Evolutionary conservation across 2,888 invertebrate species (phyloP).

Genomic region (Eremobia ochroleuca): DNA sequence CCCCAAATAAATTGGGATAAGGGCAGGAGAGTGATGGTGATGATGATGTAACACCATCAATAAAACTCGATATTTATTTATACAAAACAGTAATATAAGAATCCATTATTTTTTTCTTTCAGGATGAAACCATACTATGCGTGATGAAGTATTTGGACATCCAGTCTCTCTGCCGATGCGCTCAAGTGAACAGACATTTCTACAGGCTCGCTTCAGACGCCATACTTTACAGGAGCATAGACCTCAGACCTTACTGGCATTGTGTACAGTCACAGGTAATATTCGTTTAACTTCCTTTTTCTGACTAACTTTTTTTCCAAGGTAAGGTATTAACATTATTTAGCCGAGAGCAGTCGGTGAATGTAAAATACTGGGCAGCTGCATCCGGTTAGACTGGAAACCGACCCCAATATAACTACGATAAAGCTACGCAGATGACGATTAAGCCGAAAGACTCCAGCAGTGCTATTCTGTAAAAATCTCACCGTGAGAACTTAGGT

Average conservation of each 20-base stretch:
- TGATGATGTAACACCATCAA: too few relatives aligned
- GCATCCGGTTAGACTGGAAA: too few relatives aligned
- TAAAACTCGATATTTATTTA: too few relatives aligned
- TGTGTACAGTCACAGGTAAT: slow-evolving; percentile 91
- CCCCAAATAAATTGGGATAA: too few relatives aligned
- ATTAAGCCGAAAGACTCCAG: background rate
- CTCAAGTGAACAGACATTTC: slow-evolving; percentile 94
- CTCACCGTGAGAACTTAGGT: too few relatives aligned
- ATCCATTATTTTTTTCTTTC: slow-evolving; percentile 73
- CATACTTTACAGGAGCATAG: slow-evolving; percentile 94
- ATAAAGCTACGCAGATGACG: too few relatives aligned
- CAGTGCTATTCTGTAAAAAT: too few relatives aligned
- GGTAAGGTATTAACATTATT: background rate
- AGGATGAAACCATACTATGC: slow-evolving; percentile 96
- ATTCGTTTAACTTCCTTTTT: background rate
- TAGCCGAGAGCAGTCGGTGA: background rate
- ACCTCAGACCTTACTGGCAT: slow-evolving; percentile 96
- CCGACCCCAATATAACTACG: too few relatives aligned
- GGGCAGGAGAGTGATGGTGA: too few relatives aligned
- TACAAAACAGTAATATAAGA: background rate
- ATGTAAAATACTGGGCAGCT: too few relatives aligned
- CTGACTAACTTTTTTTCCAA: background rate
- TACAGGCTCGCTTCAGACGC: slow-evolving; percentile 94
- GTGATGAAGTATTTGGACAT: slow-evolving; percentile 96
- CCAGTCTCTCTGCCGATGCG: slow-evolving; percentile 94